Conservation (phyloP, 2,113 vertebrate genomes). For the Trematocara variabile region DNA sequence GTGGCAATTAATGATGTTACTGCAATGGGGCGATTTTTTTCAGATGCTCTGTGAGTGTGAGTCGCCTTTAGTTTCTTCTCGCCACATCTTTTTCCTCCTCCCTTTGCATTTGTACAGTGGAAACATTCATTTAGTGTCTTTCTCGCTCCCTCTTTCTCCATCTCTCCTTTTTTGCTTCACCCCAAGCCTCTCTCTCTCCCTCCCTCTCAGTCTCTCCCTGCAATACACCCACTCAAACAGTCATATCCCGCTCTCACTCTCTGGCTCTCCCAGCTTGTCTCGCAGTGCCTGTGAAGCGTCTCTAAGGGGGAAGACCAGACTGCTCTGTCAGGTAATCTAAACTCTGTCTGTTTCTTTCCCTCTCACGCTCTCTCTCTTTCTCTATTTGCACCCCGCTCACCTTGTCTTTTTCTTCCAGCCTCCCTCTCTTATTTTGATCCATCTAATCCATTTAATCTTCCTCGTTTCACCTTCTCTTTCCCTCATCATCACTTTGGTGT, state of each 20-base stretch:
- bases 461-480: background rate
- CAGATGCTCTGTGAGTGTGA: background rate
- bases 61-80: background rate
- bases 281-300: slow-evolving; percentile 65
- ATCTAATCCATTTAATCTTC: background rate
- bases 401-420: background rate
- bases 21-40: background rate
- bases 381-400: background rate
- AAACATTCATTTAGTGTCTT: slow-evolving; percentile 59
- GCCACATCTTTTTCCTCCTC: background rate
- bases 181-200: background rate
- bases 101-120: slow-evolving; percentile 31
- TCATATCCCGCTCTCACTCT: slow-evolving; percentile 70
- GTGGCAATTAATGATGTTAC: background rate
- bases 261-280: slow-evolving; percentile 66
- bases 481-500: background rate
- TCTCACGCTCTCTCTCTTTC: background rate
- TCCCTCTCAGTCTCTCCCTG: slow-evolving; percentile 30
- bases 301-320: slow-evolving; percentile 69
- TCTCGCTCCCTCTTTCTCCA: slow-evolving; percentile 37
- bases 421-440: background rate
- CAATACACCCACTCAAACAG: slow-evolving; percentile 74
- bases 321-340: slow-evolving; percentile 70
- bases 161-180: slow-evolving; percentile 18
- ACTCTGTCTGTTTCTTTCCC: background rate